phyloP scores from a whole-genome alignment of 2,113 vertebrate species.

The Acinonyx jubatus region DNA sequence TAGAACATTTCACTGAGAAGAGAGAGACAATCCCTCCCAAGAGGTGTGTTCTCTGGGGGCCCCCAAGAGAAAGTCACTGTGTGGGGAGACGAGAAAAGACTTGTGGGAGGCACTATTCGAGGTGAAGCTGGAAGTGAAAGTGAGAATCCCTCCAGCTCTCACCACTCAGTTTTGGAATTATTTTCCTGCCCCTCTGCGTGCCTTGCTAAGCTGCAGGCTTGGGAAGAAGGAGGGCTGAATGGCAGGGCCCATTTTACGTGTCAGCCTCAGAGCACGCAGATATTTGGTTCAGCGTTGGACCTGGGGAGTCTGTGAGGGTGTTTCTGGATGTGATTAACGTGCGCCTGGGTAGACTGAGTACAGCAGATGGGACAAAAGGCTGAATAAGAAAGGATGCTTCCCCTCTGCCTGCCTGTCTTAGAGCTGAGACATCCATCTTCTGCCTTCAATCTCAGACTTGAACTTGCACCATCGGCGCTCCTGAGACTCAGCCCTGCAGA shows the following conservation, averaged over 20 bases:
- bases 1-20: not conserved
- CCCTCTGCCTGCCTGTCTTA: not conserved
- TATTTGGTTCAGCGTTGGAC: not conserved
- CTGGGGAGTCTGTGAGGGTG: not conserved
- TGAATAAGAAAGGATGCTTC: not conserved
- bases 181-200: not conserved
- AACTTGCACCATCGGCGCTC: not conserved
- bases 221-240: not conserved
- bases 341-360: no score
- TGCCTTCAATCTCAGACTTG: not conserved
- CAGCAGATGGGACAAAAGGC: not conserved
- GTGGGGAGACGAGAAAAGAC: not conserved
- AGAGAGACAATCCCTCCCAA: not conserved
- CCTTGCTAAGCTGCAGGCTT: not conserved
- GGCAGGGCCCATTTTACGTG: not conserved
- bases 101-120: not conserved
- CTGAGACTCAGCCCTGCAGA: not conserved
- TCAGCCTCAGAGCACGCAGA: not conserved
- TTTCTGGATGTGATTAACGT: not conserved
- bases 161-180: not conserved
- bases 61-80: not conserved
- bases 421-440: not conserved
- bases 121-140: not conserved
- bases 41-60: not conserved
- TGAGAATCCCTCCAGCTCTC: not conserved